Conservation (phyloP, 2,113 vertebrate species). For the Lycaon pictus region DNA sequence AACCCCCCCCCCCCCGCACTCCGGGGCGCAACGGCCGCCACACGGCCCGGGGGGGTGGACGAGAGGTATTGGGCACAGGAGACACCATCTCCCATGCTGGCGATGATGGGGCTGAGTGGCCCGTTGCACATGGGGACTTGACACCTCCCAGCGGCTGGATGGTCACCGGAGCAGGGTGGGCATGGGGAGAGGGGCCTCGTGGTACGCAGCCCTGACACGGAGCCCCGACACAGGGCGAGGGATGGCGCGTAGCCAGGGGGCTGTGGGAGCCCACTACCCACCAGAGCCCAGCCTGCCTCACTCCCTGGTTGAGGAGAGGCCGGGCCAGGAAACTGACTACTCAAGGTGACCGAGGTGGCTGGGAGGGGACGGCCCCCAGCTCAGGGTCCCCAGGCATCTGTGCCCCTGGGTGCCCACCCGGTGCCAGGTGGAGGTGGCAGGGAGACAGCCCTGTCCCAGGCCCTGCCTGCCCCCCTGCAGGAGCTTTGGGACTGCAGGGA, state of each 20-base stretch:
- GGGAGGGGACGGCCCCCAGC: not conserved
- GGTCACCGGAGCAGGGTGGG: not conserved
- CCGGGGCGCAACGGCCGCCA: not conserved
- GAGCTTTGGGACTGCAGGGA: fast-evolving
- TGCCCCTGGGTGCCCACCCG: not conserved
- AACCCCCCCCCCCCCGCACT: not conserved
- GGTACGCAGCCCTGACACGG: not conserved
- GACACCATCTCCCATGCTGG: not conserved
- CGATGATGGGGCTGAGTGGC: not conserved
- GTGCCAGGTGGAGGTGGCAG: not conserved
- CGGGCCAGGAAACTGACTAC: not conserved
- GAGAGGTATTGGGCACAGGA: not conserved
- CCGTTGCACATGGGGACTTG: not conserved
- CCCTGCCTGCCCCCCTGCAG: not conserved
- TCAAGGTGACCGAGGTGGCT: not conserved
- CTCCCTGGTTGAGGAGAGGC: not conserved
- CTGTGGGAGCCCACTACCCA: not conserved
- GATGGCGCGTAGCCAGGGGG: fast-evolving
- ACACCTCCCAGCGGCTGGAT: not conserved
- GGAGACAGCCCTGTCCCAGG: not conserved
- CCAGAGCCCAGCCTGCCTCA: fast-evolving
- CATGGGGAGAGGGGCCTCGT: not conserved
- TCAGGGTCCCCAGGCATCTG: not conserved
- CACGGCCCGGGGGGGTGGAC: not conserved
- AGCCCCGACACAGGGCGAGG: not conserved